phyloP scores from a whole-genome alignment of 2,113 vertebrate genomes.

The Phyllopteryx taeniolatus region DNA sequence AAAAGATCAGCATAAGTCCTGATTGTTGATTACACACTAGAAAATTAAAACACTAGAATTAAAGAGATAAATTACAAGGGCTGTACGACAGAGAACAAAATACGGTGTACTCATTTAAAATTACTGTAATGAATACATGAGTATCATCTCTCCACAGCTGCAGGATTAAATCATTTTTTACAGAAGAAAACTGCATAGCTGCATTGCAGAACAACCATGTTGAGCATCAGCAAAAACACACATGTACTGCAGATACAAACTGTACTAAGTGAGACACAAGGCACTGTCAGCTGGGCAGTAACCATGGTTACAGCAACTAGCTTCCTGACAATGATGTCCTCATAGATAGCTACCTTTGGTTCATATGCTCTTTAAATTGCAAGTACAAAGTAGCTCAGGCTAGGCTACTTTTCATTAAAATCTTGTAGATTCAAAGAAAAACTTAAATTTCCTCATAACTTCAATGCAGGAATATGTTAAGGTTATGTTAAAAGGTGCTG shows the following conservation, averaged over 20 bases:
- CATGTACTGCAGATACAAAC: slow-evolving; percentile 25
- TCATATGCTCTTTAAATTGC: slow-evolving; percentile 36
- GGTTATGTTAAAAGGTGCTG: neutral
- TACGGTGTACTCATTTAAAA: slow-evolving; percentile 17
- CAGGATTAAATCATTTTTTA: slow-evolving; percentile 19
- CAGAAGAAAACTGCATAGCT: slow-evolving; percentile 26
- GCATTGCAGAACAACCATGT: slow-evolving; percentile 35
- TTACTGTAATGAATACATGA: slow-evolving; percentile 11
- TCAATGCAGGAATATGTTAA: neutral
- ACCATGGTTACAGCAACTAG: slow-evolving; percentile 46
- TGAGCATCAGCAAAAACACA: slow-evolving; percentile 8
- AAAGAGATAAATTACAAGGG: slow-evolving; percentile 9
- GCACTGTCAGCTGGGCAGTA: slow-evolving; percentile 54
- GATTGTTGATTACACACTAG: slow-evolving; percentile 3
- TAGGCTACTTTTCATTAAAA: slow-evolving; percentile 8
- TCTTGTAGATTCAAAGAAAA: neutral
- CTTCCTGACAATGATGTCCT: slow-evolving; percentile 26
- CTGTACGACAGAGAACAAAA: slow-evolving; percentile 18
- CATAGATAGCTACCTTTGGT: slow-evolving; percentile 20
- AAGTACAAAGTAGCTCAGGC: slow-evolving; percentile 29
- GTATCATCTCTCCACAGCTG: neutral
- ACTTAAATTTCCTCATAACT: neutral
- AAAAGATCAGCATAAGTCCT: neutral
- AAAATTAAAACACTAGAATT: neutral
- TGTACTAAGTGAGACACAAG: slow-evolving; percentile 51